A percentile compares a stretch with the other conserved stretches of the same genome.
Evolutionary conservation across 1,140 invertebrate genomes (phyloP).

Genomic region (Andricus grossulariae): DNA sequence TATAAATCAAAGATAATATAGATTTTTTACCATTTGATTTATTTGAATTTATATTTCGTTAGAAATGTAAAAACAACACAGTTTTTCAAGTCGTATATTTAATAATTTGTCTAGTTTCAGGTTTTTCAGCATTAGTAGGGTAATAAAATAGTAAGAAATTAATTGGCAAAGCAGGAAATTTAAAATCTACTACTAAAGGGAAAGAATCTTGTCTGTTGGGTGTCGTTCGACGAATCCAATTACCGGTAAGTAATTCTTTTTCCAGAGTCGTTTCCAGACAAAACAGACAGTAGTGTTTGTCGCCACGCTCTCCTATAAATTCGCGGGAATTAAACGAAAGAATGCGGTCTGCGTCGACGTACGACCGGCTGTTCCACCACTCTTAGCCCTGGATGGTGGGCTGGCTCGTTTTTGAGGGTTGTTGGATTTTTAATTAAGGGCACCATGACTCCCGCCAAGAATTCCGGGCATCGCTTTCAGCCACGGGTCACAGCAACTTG

Average conservation of each 20-base stretch:
- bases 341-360: slow-evolving; percentile 75
- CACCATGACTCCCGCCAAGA: slow-evolving; percentile 74
- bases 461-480: slow-evolving; percentile 69
- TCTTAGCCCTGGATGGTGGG: slow-evolving; percentile 61
- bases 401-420: slow-evolving; percentile 67
- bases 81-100: too few relatives aligned
- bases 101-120: too few relatives aligned
- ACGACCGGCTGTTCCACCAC: slow-evolving; percentile 63
- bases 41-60: too few relatives aligned
- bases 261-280: slow-evolving; percentile 60
- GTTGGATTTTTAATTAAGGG: slow-evolving; percentile 78
- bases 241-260: slow-evolving; percentile 70
- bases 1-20: background rate
- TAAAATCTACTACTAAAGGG: slow-evolving; percentile 5
- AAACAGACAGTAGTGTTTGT: slow-evolving; percentile 60
- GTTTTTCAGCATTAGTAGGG: too few relatives aligned
- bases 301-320: slow-evolving; percentile 73
- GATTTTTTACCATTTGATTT: too few relatives aligned
- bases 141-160: too few relatives aligned
- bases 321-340: slow-evolving; percentile 77
- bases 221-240: slow-evolving; percentile 68
- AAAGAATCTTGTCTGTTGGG: slow-evolving; percentile 47
- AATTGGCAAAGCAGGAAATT: background rate
- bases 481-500: slow-evolving; percentile 42
- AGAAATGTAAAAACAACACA: too few relatives aligned